Base-by-base conservation (phyloP, 2,113 vertebrate species). In the Paradoxurus hermaphroditus region DNA sequence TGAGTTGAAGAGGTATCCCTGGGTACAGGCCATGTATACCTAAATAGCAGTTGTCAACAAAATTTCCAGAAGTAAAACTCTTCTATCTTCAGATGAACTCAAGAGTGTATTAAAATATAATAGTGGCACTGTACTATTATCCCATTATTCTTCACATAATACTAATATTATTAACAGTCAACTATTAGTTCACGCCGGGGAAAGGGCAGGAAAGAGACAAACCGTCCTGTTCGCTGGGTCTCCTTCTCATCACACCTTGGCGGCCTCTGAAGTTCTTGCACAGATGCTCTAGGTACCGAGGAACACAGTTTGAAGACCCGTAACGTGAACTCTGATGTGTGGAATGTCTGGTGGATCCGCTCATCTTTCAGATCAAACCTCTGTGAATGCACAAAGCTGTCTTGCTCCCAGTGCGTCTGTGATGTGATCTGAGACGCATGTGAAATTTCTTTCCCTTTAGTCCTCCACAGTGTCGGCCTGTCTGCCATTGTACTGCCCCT, bases 221-320 rank as follows among this genome's bases (percentile, higher is more conserved):
- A 67, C 19, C 16, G 4, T 63, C 39, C 88, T 85, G 36, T 53
- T 78, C 19, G 46, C 36, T 83, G 86, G 18, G 31, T 90, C 4
- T 15, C n/a, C 19, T 31, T 27, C 25, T 96, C 25, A 51, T 82
- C 34, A 70, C 4, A 36, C 36, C 34, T 90, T 59, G 75, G 19
- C 25, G 44, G 91, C 34, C 78, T 81, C 39, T 92, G 79, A 92
- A 89, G n/a, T 79, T 84, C 31, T 96, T 95, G 79, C 27, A 21
- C 63, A 93, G 84, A 65, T 91, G 53, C 62, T 29, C n/a, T 27
- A 87, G 14, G 13, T 93, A 93, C 82, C 59, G 7, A 84, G 53
- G 67, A 92, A 65, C 23, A 83, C 62, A 72, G 65, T 84, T 87
- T 93, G 36, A 91, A 97, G 90, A 82, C 56, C 39, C 5, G 77